Evolutionary conservation across 2,797 vertebrate genomes (phyloP), one percentile per base, ranked within the genome.

Genomic region (Erpetoichthys calabaricus): DNA sequence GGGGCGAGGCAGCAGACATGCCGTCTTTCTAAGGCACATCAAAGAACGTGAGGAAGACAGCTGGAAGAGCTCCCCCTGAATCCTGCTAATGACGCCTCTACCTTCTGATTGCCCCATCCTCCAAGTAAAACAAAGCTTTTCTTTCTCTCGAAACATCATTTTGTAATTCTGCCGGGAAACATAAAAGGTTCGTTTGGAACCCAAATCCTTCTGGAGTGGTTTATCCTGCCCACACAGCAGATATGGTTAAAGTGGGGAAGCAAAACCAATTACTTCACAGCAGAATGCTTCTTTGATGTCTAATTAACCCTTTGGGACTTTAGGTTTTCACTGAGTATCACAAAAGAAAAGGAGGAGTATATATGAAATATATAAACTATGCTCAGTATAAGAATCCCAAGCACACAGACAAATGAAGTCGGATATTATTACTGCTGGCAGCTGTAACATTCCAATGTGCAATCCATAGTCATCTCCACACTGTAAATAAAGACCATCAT

Each of bases 41-140:
- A 49, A 49, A 49, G 47, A 49, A 49, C n/a, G n/a, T 4, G 7
- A 49, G 47, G 47, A 49, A 49, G 47, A n/a, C 47, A 49, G 47
- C n/a, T 49, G 47, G 47, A 1, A n/a, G 47, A 57, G 43, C 42
- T 58, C 73, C 60, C 63, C 67, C 65, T 65, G 76, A 80, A 82
- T 82, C 78, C 73, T 79, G 78, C 53, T 54, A 45, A 45, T 75
- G 25, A 80, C 78, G 81, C 81, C 64, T 70, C 55, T 62, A 69
- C 61, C 58, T 74, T 68, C 67, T 61, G 68, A 62, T 72, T 74
- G 75, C 65, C 74, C 71, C 69, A 64, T 66, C 60, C 64, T 64
- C 75, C 78, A 68, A 73, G 63, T 55, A 6, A 54, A 59, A 79
- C 75, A 80, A 74, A 67, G 57, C 63, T 52, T 47, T 7, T 61